A percentile compares a stretch with the other conserved stretches of the same genome.
phyloP scores from a whole-genome alignment of 2,888 invertebrate species.

The Branchipolynoe longqiensis region DNA sequence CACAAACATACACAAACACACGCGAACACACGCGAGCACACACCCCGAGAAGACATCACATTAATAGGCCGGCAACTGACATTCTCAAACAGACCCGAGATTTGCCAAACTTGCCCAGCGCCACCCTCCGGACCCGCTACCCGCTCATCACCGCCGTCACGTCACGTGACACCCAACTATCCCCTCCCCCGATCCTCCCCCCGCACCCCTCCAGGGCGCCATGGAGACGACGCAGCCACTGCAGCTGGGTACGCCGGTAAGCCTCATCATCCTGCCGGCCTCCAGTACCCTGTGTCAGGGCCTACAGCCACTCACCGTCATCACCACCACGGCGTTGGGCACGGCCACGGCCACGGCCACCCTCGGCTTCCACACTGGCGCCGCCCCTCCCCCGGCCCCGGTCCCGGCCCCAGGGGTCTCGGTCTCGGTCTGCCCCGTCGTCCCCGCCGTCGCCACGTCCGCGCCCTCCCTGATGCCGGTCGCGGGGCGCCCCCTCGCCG shows the following conservation, averaged over 20 bases:
- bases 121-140: neutral
- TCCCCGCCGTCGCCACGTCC: neutral
- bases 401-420: slow-evolving; percentile 60
- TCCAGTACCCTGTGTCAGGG: neutral
- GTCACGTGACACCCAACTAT: neutral
- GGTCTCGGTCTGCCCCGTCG: slow-evolving; percentile 40
- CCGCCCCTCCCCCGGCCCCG: neutral
- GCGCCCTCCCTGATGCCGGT: neutral
- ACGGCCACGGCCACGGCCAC: slow-evolving; percentile 8
- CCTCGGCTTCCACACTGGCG: slow-evolving; percentile 52
- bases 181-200: too few relatives aligned
- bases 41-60: too few relatives aligned
- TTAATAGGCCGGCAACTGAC: too few relatives aligned
- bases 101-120: too few relatives aligned
- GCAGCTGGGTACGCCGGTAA: neutral
- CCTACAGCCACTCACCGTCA: slow-evolving; percentile 55
- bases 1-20: too few relatives aligned
- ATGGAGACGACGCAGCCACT: slow-evolving; percentile 53
- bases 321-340: slow-evolving; percentile 48
- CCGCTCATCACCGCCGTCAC: neutral
- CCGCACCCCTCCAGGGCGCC: too few relatives aligned
- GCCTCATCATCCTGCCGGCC: slow-evolving; percentile 54
- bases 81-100: too few relatives aligned
- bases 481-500: neutral
- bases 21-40: too few relatives aligned